Evolutionary conservation across 2,113 vertebrate species (phyloP).

Genomic region (Muntiacus muntjak): DNA sequence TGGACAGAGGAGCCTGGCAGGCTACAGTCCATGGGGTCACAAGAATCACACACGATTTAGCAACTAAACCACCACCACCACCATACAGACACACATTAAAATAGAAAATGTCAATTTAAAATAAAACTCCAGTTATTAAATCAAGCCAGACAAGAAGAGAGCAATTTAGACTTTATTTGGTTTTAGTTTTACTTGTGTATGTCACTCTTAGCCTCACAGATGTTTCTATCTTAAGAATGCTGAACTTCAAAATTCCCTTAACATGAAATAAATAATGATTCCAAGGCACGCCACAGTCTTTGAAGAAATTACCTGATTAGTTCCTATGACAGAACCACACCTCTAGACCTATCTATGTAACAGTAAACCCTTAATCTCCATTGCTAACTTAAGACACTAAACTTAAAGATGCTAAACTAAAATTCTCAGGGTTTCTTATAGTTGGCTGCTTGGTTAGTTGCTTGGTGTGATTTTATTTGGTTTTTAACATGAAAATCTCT

Average conservation of each 20-base stretch:
- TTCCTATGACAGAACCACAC: background rate
- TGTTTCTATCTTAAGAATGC: background rate
- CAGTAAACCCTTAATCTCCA: background rate
- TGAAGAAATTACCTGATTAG: background rate
- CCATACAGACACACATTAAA: background rate
- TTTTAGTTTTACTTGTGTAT: background rate
- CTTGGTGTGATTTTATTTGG: background rate
- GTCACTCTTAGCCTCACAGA: background rate
- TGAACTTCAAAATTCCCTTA: background rate
- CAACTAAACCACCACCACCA: background rate
- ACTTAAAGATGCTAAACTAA: background rate
- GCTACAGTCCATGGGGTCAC: background rate
- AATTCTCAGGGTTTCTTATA: background rate
- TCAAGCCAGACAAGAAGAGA: background rate
- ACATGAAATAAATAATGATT: slow-evolving; percentile 5
- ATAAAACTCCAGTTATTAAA: background rate
- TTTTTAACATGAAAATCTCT: background rate
- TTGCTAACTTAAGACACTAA: background rate
- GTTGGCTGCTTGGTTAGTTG: background rate
- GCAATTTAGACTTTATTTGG: background rate
- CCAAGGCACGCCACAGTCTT: background rate
- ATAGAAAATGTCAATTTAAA: background rate
- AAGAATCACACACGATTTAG: background rate
- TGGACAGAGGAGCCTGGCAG: background rate
- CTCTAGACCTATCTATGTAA: too few species aligned